Conservation (phyloP, 2,888 invertebrate genomes). For the Hylaea fasciaria region DNA sequence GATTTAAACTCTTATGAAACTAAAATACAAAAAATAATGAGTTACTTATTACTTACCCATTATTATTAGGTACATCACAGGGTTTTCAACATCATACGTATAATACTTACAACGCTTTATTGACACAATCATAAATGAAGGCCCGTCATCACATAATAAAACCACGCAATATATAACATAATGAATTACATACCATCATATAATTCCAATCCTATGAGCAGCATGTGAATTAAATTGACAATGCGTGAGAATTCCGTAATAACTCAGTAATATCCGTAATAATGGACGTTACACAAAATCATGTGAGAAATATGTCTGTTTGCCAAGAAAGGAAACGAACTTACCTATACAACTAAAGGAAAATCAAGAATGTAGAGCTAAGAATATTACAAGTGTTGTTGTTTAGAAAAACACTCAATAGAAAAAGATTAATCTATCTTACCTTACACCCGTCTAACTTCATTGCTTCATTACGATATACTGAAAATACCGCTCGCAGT, state of each 20-base stretch:
- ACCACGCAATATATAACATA: constrained; percentile 41
- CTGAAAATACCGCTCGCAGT: no score
- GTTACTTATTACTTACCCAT: no score
- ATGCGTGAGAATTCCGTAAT: constrained; percentile 48
- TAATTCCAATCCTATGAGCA: constrained; percentile 57
- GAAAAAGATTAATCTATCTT: no score
- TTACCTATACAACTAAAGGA: constrained; percentile 35
- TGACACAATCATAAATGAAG: constrained; percentile 23
- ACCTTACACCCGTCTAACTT: no score
- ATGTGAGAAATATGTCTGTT: constrained; percentile 59
- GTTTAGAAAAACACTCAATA: no score
- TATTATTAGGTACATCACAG: no score
- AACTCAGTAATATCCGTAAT: constrained; percentile 53
- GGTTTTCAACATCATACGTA: no score
- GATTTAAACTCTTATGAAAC: no score
- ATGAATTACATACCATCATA: constrained; percentile 49
- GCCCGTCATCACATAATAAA: constrained; percentile 27
- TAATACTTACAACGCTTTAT: not conserved
- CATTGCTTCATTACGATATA: no score
- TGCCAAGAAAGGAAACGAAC: constrained; percentile 51
- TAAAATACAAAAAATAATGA: no score
- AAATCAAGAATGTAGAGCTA: constrained; percentile 26
- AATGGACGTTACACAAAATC: constrained; percentile 52
- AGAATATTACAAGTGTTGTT: not conserved
- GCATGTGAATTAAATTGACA: constrained; percentile 41